Evolutionary conservation across 92 coral and sea anemone species (phyloP).

Genomic region (Isaurus tuberculatus): DNA sequence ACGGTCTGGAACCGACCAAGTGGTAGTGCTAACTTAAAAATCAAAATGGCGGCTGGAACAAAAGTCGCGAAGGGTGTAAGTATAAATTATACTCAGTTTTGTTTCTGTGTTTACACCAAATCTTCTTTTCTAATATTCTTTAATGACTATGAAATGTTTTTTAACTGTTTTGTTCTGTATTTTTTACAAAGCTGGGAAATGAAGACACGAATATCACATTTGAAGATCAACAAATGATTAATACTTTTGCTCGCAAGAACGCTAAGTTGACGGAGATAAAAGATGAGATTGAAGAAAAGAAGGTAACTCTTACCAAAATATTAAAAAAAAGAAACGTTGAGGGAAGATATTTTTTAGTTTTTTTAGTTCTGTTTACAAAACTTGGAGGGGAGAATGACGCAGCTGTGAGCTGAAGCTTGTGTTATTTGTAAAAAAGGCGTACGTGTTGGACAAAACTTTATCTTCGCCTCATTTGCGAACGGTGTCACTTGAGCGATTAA

Average conservation of each 20-base stretch:
- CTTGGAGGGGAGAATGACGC: too few species aligned
- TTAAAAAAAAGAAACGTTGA: too few species aligned
- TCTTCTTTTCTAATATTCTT: neutral
- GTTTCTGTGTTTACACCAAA: neutral
- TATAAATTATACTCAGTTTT: neutral
- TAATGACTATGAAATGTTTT: neutral
- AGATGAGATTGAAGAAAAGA: conserved; percentile 86
- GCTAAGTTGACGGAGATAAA: conserved; percentile 85
- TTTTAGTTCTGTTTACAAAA: too few species aligned
- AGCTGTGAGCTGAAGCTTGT: neutral
- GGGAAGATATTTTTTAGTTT: too few species aligned
- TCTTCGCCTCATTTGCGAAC: too few species aligned
- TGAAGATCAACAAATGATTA: conserved; percentile 95
- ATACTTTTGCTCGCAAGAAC: conserved; percentile 93
- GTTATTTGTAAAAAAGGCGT: too few species aligned
- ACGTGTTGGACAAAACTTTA: neutral
- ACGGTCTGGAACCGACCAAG: conserved; percentile 36
- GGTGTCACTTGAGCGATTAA: too few species aligned
- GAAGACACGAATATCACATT: conserved; percentile 91
- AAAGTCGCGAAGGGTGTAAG: conserved; percentile 63
- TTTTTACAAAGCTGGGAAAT: conserved; percentile 60
- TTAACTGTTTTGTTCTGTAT: neutral
- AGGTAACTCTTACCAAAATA: conserved; percentile 64
- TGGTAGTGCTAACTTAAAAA: neutral
- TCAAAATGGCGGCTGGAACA: conserved; percentile 81